Base-by-base conservation (phyloP, 1,140 invertebrate species). In the Schlechtendalia chinensis region DNA sequence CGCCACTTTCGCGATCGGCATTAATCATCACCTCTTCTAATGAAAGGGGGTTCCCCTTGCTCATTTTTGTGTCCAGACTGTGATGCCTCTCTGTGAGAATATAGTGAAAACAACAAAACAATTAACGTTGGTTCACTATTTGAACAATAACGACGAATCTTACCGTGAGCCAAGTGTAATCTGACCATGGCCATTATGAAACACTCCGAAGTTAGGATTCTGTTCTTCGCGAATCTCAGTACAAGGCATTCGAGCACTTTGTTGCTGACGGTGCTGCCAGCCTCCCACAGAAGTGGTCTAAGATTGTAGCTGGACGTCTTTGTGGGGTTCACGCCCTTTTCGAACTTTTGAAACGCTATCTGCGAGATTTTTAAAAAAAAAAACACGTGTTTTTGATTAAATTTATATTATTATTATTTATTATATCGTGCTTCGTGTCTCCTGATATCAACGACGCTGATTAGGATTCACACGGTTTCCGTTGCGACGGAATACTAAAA, bases 191-290 rank as follows among this genome's bases (percentile, higher is more conserved):
- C 90, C 87, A 91, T 88, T 19, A 92, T 84, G 85, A 90, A 92
- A 82, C 89, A 88, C 85, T 91, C 91, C 1, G 89, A 87, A 8
- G 89, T 87, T 3, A 92, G 85, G 24, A 88, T 83, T 74, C 86
- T 86, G 85, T 89, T 89, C 84, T 90, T 89, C 19, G 91, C 88
- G 86, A 91, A 92, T 82, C 91, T 85, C 47, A 92, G 85, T 59
- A 92, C 90, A 22, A 92, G 85, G 85, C 91, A 91, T 87, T 93
- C 91, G 69, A 92, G 86, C 80, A 92, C 91, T 87, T 93, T 93
- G 85, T 93, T 93, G 83, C 89, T 90, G 11, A 91, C 91, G 5
- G 90, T 89, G 75, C 90, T 88, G 77, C 91, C 91, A 32, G 90
- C 89, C 86, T 91, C 91, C 89, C 90, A 90, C 71, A 92, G 86